Conservation (phyloP, 1,140 invertebrate genomes). For the Pogonomyrmex barbatus region DNA sequence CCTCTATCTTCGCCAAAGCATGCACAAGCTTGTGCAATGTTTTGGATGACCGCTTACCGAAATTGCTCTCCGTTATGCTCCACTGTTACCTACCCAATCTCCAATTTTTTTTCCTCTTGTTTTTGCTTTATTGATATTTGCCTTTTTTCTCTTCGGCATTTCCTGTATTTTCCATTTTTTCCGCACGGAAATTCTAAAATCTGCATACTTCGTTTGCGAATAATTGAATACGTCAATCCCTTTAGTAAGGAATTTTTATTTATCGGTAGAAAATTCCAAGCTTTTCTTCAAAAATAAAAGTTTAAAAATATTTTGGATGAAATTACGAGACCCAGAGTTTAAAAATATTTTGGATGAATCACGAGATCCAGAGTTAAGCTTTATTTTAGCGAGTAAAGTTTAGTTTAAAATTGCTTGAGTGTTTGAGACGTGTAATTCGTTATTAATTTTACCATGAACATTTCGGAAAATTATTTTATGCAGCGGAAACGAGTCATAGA, state of each 20-base stretch:
- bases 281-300: not conserved
- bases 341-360: not conserved
- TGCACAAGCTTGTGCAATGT: conserved; percentile 59
- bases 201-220: not conserved
- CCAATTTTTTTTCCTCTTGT: not conserved
- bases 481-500: not conserved
- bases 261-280: not conserved
- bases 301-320: not conserved
- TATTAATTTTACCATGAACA: not conserved
- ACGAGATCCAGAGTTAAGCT: not conserved
- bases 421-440: not conserved
- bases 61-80: conserved; percentile 71
- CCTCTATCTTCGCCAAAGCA: conserved; percentile 50
- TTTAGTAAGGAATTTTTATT: not conserved
- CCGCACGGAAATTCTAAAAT: not conserved
- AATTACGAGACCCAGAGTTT: not conserved
- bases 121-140: not conserved
- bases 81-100: conserved; percentile 24
- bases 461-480: not conserved
- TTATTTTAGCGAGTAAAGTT: not conserved
- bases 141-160: not conserved
- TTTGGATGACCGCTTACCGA: conserved; percentile 70
- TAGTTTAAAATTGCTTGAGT: not conserved
- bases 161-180: not conserved
- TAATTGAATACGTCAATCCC: not conserved